Conservation (phyloP, 2,113 vertebrate species). For the Pitta sordida region DNA sequence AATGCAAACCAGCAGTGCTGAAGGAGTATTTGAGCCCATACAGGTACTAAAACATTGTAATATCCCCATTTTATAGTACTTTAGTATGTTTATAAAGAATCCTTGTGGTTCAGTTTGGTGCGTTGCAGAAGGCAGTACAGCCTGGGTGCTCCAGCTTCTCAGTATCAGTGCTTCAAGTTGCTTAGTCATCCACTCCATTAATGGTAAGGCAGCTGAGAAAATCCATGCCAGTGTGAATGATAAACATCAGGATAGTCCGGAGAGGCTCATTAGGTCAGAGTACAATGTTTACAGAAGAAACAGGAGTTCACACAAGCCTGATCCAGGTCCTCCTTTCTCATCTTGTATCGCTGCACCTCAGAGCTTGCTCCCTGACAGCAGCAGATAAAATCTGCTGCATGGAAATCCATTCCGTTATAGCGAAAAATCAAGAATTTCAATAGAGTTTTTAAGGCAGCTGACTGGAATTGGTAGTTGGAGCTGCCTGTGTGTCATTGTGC, state of each 20-base stretch:
- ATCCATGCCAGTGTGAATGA: neutral
- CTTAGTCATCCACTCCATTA: neutral
- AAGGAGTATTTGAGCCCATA: neutral
- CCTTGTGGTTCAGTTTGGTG: neutral
- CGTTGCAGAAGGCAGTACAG: neutral
- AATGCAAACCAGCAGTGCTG: neutral
- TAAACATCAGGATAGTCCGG: neutral
- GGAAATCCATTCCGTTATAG: neutral
- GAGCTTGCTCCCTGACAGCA: neutral
- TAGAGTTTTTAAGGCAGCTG: neutral
- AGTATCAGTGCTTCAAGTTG: neutral
- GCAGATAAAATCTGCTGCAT: neutral
- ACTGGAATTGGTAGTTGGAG: neutral
- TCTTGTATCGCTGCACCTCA: neutral
- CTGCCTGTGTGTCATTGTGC: neutral
- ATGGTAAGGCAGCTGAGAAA: neutral
- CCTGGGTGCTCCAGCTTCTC: neutral
- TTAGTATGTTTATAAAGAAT: neutral
- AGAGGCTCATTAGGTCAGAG: neutral
- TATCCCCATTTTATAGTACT: no score
- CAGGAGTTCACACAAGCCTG: neutral
- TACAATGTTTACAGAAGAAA: neutral
- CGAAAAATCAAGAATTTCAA: neutral
- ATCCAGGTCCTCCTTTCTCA: neutral
- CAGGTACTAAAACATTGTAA: neutral